Conservation (phyloP, 1,140 invertebrate genomes). For the Chlorops oryzae region DNA sequence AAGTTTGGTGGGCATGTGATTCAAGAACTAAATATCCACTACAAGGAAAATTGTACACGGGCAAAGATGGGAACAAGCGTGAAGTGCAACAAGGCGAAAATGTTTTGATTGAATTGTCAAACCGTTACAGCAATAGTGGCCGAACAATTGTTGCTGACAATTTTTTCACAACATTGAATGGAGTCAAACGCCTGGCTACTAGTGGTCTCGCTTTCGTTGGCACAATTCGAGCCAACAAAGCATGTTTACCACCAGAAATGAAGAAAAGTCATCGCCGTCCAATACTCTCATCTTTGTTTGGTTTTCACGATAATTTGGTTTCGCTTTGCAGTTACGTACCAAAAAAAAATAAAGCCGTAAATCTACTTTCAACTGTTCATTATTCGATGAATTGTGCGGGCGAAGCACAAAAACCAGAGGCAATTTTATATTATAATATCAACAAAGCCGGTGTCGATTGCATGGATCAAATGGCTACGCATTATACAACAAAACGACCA, state of each 20-base stretch:
- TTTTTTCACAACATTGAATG: slow-evolving; percentile 9
- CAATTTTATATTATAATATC: slow-evolving; percentile 36
- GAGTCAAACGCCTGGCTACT: slow-evolving; percentile 22
- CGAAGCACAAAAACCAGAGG: slow-evolving; percentile 31
- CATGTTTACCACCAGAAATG: slow-evolving; percentile 27
- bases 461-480: slow-evolving; percentile 31
- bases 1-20: slow-evolving; percentile 30
- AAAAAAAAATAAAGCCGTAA: slow-evolving; percentile 27
- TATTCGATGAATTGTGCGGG: slow-evolving; percentile 14
- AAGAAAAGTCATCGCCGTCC: slow-evolving; percentile 23
- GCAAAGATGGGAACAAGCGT: slow-evolving; percentile 13
- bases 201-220: slow-evolving; percentile 27
- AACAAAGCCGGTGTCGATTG: slow-evolving; percentile 42
- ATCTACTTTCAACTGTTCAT: slow-evolving; percentile 27
- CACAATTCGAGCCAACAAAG: slow-evolving; percentile 29
- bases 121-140: neutral
- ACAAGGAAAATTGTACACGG: slow-evolving; percentile 24
- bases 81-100: neutral
- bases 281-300: slow-evolving; percentile 1
- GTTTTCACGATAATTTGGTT: slow-evolving; percentile 7
- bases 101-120: neutral
- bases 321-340: slow-evolving; percentile 25
- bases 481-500: slow-evolving; percentile 22
- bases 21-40: slow-evolving; percentile 30
- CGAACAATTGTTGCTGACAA: slow-evolving; percentile 4